phyloP scores from a whole-genome alignment of 2,888 invertebrate species.

The Watsonalla binaria region DNA sequence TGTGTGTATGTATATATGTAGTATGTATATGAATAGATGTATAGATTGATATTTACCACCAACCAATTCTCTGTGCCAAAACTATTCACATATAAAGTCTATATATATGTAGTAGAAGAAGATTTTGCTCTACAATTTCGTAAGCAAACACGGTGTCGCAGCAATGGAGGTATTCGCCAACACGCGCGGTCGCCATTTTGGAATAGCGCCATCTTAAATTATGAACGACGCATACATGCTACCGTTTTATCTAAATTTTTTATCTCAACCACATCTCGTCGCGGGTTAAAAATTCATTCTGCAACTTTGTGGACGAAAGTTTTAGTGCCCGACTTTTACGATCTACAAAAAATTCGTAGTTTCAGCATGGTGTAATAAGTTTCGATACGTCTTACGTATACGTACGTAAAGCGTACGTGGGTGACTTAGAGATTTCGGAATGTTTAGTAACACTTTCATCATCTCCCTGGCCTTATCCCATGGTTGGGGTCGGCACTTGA shows the following conservation, averaged over 20 bases:
- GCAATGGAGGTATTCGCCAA: constrained; percentile 21
- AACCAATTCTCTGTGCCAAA: too few species aligned
- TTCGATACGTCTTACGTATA: neutral
- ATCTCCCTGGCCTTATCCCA: too few species aligned
- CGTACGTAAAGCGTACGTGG: neutral
- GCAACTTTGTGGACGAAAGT: neutral
- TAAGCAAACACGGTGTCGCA: neutral
- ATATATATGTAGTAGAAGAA: too few species aligned
- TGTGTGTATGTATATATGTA: too few species aligned
- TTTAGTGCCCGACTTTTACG: neutral
- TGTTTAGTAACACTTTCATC: too few species aligned
- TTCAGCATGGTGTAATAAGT: neutral
- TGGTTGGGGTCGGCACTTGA: too few species aligned
- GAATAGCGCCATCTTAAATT: constrained; percentile 21
- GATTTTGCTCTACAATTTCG: neutral
- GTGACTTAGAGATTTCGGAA: neutral
- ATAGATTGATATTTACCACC: too few species aligned
- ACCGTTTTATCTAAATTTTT: constrained; percentile 4
- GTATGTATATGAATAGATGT: too few species aligned
- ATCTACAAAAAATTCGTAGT: constrained; percentile 3
- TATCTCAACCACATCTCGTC: neutral
- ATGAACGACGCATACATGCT: constrained; percentile 13
- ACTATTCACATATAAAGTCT: too few species aligned
- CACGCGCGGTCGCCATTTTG: constrained; percentile 22
- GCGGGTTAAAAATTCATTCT: constrained; percentile 5